Percentiles rank a stretch among this genome's conserved stretches.
Evolutionary conservation across 1,140 invertebrate species (phyloP).

Genomic region (Adoxophyes honmai): DNA sequence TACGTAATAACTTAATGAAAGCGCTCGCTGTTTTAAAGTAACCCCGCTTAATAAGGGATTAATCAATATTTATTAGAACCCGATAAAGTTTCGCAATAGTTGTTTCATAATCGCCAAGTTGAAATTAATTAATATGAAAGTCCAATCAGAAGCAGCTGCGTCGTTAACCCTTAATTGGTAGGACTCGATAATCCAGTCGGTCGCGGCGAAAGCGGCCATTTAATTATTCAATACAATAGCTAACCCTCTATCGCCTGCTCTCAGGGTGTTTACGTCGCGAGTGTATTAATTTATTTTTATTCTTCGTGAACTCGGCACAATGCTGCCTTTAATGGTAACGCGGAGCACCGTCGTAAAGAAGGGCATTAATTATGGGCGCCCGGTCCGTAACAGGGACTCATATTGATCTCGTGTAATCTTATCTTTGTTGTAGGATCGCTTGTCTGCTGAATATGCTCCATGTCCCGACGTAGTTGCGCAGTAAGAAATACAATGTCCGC

Average conservation of each 20-base stretch:
- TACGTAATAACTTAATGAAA: slow-evolving; percentile 4
- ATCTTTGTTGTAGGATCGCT: neutral
- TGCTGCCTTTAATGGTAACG: neutral
- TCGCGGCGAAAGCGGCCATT: slow-evolving; percentile 30
- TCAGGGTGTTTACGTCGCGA: slow-evolving; percentile 20
- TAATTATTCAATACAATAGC: slow-evolving; percentile 49
- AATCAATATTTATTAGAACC: neutral
- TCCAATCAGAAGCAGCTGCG: slow-evolving; percentile 43
- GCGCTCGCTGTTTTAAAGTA: neutral
- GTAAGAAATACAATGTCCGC: no score
- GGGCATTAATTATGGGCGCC: slow-evolving; percentile 3
- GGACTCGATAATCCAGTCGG: slow-evolving; percentile 50
- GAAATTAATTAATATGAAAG: slow-evolving; percentile 53
- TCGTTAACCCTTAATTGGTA: slow-evolving; percentile 61
- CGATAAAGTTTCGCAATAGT: slow-evolving; percentile 1
- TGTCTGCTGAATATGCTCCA: neutral
- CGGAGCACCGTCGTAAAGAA: slow-evolving; percentile 1
- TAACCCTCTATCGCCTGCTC: slow-evolving; percentile 17
- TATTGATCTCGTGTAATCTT: slow-evolving; percentile 7
- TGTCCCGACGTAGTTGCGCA: neutral
- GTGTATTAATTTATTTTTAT: slow-evolving; percentile 23
- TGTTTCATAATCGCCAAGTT: slow-evolving; percentile 19
- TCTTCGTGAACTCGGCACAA: neutral
- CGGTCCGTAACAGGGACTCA: neutral
- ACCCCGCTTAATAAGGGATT: neutral